Conservation (phyloP, 2,113 vertebrate genomes). For the Pituophis catenifer region DNA sequence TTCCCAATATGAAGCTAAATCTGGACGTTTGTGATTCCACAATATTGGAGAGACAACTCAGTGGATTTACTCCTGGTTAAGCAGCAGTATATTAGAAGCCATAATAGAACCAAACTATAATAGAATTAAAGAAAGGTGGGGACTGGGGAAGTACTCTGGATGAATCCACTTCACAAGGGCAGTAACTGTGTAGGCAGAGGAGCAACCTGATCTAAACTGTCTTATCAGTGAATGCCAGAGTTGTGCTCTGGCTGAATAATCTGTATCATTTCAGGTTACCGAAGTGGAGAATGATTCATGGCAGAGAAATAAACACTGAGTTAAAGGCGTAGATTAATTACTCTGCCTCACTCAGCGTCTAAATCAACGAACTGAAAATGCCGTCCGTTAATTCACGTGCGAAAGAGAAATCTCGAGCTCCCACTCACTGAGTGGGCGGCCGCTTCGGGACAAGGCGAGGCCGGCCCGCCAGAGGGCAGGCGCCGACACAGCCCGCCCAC, state of each 20-base stretch:
- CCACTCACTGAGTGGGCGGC: neutral
- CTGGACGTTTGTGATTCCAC: neutral
- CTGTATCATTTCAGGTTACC: neutral
- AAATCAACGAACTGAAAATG: neutral
- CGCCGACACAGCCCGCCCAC: neutral
- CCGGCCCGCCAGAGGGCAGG: neutral
- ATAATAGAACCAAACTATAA: neutral
- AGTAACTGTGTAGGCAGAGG: neutral
- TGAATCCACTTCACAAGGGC: neutral
- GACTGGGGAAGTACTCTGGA: too few species aligned
- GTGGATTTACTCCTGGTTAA: neutral
- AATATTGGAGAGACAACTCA: neutral
- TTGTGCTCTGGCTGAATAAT: neutral
- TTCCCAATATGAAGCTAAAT: neutral
- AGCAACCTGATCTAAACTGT: neutral
- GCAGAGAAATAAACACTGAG: neutral
- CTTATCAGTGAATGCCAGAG: neutral
- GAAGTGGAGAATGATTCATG: neutral
- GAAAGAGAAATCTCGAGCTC: neutral
- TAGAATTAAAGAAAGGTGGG: neutral
- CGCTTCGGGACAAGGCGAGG: too few species aligned
- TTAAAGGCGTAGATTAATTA: neutral
- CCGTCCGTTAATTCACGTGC: neutral
- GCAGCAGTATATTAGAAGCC: neutral
- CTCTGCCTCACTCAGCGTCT: neutral